Base-by-base conservation (phyloP, 23 tunicate species). In the Trididemnum miniatum region DNA sequence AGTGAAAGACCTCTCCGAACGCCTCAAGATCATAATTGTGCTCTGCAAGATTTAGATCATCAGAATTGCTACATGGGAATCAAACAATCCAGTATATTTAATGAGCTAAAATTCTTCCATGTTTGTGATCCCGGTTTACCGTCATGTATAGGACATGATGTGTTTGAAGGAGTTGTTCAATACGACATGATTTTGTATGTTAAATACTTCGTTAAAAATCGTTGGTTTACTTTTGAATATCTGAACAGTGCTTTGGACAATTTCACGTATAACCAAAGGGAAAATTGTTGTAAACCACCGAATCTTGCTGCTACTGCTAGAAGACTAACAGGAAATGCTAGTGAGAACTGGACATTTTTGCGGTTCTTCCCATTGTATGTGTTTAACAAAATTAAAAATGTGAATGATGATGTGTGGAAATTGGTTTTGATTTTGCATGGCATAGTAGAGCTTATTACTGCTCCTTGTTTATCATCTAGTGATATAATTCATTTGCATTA, bases 151-250 rank as follows among this genome's bases (percentile, higher is more conserved):
- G 85, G 33, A 2, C 88, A 84, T 54, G 88, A 84, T 57, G 23
- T 77, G 72, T 84, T 84, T 76, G 88, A 84, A 76, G 88, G 88
- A 31, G 82, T 84, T 33, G 65, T 84, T 26, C 52, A 37, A 3
- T 84, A 76, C 75, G 86, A 84, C 78, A 30, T 76, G 73, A 77
- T 72, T 35, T 31, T 84, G 51, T 35, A 71, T 35, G 40, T 84
- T 15, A 54, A 78, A 18, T 26, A 78, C 36, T 78, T 78, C 30
- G 39, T 78, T 20, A 15, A 29, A 28, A 29, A 52, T 18, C 20
- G 30, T 18, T 78, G 82, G 69, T 52, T 78, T 57, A 52, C 67
- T 20, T 27, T 27, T 5, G 32, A 39, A 25, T 39, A 39, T 39
- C 38, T 75, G 31, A 37, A 39, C 26, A 15, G 26, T 32, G 26